Evolutionary conservation across 2,113 vertebrate genomes (phyloP), one percentile per base, ranked within the genome.

Genomic region (Gallinago media): DNA sequence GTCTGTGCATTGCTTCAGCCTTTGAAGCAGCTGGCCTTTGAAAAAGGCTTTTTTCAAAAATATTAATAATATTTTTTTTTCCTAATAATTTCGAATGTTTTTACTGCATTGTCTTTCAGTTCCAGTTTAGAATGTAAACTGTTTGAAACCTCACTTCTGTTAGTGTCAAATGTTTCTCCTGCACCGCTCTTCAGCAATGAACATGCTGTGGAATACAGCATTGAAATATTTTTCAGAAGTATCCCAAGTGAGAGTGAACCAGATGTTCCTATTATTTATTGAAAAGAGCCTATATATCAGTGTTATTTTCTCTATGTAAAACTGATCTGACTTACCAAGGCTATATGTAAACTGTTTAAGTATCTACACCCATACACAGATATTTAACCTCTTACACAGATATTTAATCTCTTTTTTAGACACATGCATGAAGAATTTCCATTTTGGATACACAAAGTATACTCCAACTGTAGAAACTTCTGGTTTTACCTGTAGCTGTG

Each of bases 401-500:
- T 20, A 70, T 40, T 72, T 74, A 70, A 84, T 55, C 12, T 12
- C 32, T 46, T 92, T 87, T 88, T 50, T 59, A 62, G 38, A 63
- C 19, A 90, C 10, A 12, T 22, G 55, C 68, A 83, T 16, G 32
- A 94, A 94, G n/a, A 82, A 67, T 74, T 59, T 85, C 38, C 16
- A 38, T 26, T 80, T 63, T 90, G 47, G 47, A 86, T 63, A 65
- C 15, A 84, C 15, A 40, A 88, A 42, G 16, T 16, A 52, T 34
- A 47, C 47, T 55, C 20, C 62, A 88, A 77, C 66, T 11, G 6
- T 12, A 74, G 22, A 85, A 70, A 82, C 9, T 44, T 63, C 5
- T 6, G 5, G 22, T 89, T 92, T 97, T 99, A 99, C 99, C 99
- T 99, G 98, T 99, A 99, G 97, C 99, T 99, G 94, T 99, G 99